Conservation (phyloP, 2,888 invertebrate genomes). For the Drosophila falleni region DNA sequence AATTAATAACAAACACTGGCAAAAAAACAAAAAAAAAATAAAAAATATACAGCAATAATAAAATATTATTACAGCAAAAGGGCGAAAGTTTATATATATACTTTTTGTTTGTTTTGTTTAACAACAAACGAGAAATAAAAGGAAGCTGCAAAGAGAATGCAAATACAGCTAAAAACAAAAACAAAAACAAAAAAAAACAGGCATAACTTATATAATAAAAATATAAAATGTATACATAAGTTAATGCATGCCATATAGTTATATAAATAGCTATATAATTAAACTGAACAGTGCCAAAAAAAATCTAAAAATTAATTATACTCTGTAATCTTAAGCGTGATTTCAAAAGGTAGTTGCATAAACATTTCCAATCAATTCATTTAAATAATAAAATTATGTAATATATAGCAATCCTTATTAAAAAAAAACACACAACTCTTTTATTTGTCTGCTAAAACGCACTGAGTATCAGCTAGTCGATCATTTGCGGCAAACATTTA, state of each 20-base stretch:
- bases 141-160: slow-evolving; percentile 21
- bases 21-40: background rate
- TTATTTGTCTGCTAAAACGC: background rate
- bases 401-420: background rate
- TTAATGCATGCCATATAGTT: slow-evolving; percentile 4
- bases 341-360: background rate
- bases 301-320: slow-evolving; percentile 12
- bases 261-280: slow-evolving; percentile 15
- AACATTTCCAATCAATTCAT: background rate
- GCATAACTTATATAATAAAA: slow-evolving; percentile 8
- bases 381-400: no score
- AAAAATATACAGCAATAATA: slow-evolving; percentile 20
- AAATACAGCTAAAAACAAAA: background rate
- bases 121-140: slow-evolving; percentile 5
- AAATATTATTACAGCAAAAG: slow-evolving; percentile 19
- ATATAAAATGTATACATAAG: slow-evolving; percentile 6
- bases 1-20: slow-evolving; percentile 45
- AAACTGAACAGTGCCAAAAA: slow-evolving; percentile 15
- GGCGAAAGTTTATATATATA: slow-evolving; percentile 31
- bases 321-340: background rate
- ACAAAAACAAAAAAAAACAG: background rate
- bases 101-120: background rate
- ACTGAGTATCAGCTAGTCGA: slow-evolving; percentile 5
- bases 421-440: background rate
- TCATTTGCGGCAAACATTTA: background rate